Conservation (phyloP, 2,113 vertebrate species). For the Epinephelus cyanopodus region DNA sequence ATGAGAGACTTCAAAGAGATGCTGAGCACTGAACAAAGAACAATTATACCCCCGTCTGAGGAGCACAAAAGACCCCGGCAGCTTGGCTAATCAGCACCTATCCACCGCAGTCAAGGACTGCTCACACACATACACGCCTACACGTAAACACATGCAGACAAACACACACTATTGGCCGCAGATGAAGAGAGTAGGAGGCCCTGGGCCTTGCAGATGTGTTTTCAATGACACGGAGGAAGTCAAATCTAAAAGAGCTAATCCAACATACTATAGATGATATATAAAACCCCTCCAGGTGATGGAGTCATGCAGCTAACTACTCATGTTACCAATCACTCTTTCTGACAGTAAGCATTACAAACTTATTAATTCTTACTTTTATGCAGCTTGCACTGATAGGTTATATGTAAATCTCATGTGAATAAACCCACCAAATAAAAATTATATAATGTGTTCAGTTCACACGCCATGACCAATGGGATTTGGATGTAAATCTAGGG, state of each 20-base stretch:
- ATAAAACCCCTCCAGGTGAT: neutral
- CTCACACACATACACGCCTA: conserved; percentile 46
- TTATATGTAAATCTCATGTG: neutral
- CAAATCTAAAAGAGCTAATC: conserved; percentile 41
- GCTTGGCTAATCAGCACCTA: conserved; percentile 77
- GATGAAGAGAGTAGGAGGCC: conserved; percentile 60
- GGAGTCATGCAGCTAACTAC: neutral
- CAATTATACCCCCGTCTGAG: conserved; percentile 75
- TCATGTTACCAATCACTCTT: neutral
- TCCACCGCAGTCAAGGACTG: conserved; percentile 75
- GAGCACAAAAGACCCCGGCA: conserved; percentile 78
- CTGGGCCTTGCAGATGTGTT: conserved; percentile 57
- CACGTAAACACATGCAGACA: conserved; percentile 40
- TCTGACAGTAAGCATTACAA: neutral
- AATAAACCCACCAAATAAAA: neutral
- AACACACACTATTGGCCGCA: conserved; percentile 44
- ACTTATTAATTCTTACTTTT: neutral
- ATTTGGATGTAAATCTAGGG: conserved; percentile 25
- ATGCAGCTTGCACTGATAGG: neutral
- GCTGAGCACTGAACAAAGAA: conserved; percentile 77
- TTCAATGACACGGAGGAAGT: conserved; percentile 62
- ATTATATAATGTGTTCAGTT: conserved; percentile 17
- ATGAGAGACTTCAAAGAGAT: conserved; percentile 82
- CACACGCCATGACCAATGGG: conserved; percentile 2
- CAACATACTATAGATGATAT: conserved; percentile 32